These are phyloP conservation scores for Melanostigma gelatinosum DNA, from an alignment of 2,113 vertebrate genomes.

Conservation along the genomic window DNA sequence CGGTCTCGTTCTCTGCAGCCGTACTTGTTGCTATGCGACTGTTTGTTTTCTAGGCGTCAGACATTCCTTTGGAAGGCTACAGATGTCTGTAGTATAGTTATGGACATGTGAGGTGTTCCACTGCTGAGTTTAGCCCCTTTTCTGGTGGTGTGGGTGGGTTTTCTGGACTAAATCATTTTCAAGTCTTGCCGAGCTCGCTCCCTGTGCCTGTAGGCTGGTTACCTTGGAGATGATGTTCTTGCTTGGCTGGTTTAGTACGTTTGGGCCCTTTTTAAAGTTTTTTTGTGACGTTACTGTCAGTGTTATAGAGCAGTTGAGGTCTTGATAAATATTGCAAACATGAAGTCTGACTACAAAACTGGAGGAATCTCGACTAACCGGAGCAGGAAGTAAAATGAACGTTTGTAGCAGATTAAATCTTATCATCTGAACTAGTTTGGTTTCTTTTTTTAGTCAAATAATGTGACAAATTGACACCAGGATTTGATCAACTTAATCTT, in stretches of 20 bases:
- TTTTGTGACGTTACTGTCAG: not conserved
- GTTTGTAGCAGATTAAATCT: not conserved
- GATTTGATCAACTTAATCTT: not conserved
- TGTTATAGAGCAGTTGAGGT: not conserved
- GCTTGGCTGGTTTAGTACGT: conserved; percentile 20
- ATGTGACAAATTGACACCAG: not conserved
- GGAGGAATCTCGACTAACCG: not conserved
- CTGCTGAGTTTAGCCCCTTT: conserved; percentile 9
- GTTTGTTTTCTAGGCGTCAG: conserved; percentile 63
- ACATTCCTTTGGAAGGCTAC: conserved; percentile 65
- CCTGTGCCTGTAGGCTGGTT: conserved; percentile 32
- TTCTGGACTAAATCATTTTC: conserved; percentile 24
- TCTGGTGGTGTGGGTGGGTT: conserved; percentile 22
- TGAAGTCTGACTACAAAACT: not conserved
- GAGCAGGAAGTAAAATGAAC: not conserved
- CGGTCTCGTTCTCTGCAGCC: conserved; percentile 64
- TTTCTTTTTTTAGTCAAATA: not conserved
- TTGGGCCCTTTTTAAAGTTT: no score
- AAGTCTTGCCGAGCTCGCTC: not conserved
- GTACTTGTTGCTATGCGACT: conserved; percentile 76
- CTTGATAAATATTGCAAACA: not conserved
- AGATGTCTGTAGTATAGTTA: conserved; percentile 55
- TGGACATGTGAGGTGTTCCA: conserved; percentile 53
- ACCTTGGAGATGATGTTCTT: conserved; percentile 35
- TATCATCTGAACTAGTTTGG: not conserved